Percentiles rank a stretch among this genome's conserved stretches.
Evolutionary conservation across 2,888 invertebrate species (phyloP).

Genomic region (Macropis europaea): DNA sequence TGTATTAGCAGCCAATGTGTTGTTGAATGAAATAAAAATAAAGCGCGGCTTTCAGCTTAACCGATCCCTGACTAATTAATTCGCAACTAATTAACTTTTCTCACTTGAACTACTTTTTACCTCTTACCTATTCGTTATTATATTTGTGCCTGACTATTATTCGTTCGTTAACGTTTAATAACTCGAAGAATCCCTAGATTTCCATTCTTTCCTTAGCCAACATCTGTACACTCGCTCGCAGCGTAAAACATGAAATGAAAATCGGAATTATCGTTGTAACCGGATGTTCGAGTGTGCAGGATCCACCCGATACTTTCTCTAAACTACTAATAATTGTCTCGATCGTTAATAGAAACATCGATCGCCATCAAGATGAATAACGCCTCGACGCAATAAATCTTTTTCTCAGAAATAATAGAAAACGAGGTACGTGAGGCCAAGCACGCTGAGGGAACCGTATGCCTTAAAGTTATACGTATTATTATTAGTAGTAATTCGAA

Average conservation of each 20-base stretch:
- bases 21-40: slow-evolving; percentile 2
- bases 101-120: slow-evolving; percentile 14
- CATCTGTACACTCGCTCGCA: neutral
- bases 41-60: neutral
- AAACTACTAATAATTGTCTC: slow-evolving; percentile 1
- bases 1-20: neutral
- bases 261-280: slow-evolving; percentile 20
- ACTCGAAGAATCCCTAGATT: neutral
- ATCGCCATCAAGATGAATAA: neutral
- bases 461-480: slow-evolving; percentile 36
- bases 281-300: neutral
- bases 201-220: neutral
- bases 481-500: slow-evolving; percentile 44
- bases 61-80: neutral
- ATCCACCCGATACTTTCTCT: neutral
- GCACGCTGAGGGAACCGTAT: slow-evolving; percentile 24
- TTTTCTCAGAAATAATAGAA: neutral
- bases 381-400: neutral
- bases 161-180: neutral
- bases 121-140: neutral
- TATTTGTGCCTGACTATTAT: neutral
- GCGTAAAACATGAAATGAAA: neutral
- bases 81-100: slow-evolving; percentile 8
- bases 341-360: neutral
- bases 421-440: slow-evolving; percentile 9